These are phyloP conservation scores for Automeris io DNA, from an alignment of 2,888 invertebrate species.

Conservation along the genomic window DNA sequence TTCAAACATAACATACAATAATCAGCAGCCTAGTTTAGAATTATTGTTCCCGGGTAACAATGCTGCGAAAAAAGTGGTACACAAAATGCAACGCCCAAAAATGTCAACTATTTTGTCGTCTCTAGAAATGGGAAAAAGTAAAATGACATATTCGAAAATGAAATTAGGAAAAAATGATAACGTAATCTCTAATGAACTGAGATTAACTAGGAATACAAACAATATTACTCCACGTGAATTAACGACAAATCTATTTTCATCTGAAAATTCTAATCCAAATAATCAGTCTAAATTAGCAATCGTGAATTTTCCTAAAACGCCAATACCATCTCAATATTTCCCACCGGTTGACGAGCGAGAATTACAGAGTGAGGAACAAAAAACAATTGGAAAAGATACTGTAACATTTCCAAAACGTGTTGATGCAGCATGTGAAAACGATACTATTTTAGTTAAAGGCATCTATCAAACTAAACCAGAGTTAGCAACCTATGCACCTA, in stretches of 20 bases:
- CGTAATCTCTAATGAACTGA: conserved; percentile 27
- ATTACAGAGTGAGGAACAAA: conserved; percentile 23
- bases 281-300: conserved; percentile 21
- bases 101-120: conserved; percentile 41
- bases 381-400: conserved; percentile 25
- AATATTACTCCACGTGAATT: conserved; percentile 13
- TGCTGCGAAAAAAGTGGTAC: conserved; percentile 35
- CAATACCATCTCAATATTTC: conserved; percentile 38
- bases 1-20: conserved; percentile 19
- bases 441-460: conserved; percentile 25
- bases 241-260: conserved; percentile 17
- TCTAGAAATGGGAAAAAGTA: conserved; percentile 30
- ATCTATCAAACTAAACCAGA: conserved; percentile 24
- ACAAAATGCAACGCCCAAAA: conserved; percentile 41
- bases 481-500: conserved; percentile 11
- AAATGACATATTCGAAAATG: conserved; percentile 29
- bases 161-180: conserved; percentile 25
- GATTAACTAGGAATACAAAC: conserved; percentile 35
- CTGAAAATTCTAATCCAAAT: conserved; percentile 12
- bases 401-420: conserved; percentile 27
- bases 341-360: conserved; percentile 33
- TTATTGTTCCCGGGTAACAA: conserved; percentile 30
- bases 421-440: conserved; percentile 19
- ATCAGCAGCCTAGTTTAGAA: conserved; percentile 1
- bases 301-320: conserved; percentile 31